Evolutionary conservation across 92 coral and sea anemone species (phyloP).

Genomic region (Epizoanthus fatuus): DNA sequence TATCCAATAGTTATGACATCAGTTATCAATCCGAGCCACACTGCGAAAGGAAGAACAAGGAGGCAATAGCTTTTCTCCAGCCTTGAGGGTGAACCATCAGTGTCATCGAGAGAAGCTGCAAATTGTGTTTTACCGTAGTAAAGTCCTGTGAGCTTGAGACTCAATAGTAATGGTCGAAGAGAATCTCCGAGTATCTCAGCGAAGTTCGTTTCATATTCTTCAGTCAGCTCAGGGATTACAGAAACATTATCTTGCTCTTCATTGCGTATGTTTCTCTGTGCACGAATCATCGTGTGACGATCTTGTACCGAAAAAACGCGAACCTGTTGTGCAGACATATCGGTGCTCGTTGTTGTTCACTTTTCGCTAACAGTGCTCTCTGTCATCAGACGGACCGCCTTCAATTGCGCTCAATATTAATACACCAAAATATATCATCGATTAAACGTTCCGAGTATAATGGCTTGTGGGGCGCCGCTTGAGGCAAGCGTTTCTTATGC

Average conservation of each 20-base stretch:
- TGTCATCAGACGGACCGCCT: no score
- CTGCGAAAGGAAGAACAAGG: background rate
- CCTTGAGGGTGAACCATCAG: background rate
- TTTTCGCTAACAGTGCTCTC: no score
- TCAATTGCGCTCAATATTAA: no score
- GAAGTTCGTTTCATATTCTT: background rate
- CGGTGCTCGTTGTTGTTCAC: background rate
- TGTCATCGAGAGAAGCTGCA: background rate
- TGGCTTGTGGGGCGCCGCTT: no score
- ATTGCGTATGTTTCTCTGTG: background rate
- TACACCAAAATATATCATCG: no score
- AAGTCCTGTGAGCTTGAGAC: slow-evolving; percentile 19
- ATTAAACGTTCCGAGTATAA: background rate
- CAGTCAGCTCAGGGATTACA: no score
- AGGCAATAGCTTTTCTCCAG: slow-evolving; percentile 14
- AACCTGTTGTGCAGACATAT: background rate
- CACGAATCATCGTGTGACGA: no score
- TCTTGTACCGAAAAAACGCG: background rate
- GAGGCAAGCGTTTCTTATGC: no score
- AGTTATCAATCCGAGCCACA: background rate
- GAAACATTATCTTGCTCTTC: no score
- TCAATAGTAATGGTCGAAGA: slow-evolving; percentile 21
- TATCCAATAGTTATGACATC: background rate
- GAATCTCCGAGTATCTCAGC: slow-evolving; percentile 14
- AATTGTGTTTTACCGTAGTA: slow-evolving; percentile 31